Conservation (phyloP, 2,888 invertebrate species). For the Icerya purchasi region DNA sequence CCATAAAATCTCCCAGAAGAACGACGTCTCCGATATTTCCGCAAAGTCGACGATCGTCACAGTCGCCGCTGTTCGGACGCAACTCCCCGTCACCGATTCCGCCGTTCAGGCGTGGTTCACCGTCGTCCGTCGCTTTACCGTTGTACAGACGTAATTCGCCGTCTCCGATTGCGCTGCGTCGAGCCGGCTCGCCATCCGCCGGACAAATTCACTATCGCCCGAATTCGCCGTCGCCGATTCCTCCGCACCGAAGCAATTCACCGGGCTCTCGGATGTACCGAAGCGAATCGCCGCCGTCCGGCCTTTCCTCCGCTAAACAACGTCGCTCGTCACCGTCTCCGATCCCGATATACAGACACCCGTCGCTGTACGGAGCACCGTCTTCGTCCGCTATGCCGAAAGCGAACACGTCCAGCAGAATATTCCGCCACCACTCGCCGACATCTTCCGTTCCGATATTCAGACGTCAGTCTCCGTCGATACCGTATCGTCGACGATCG, state of each 20-base stretch:
- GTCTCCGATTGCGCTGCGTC: background rate
- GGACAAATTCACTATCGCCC: no score
- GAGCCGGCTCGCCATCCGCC: background rate
- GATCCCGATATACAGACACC: slow-evolving; percentile 16
- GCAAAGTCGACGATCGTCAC: slow-evolving; percentile 16
- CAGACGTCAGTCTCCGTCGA: slow-evolving; percentile 26
- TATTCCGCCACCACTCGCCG: slow-evolving; percentile 17
- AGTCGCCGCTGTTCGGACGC: slow-evolving; percentile 20
- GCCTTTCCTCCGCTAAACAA: no score
- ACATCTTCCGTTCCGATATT: slow-evolving; percentile 22
- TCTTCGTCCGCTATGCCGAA: slow-evolving; percentile 6
- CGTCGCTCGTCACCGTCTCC: slow-evolving; percentile 16
- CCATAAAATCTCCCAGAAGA: slow-evolving; percentile 13
- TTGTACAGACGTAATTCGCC: background rate
- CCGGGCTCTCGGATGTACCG: slow-evolving; percentile 15
- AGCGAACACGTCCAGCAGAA: slow-evolving; percentile 14
- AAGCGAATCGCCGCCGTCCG: slow-evolving; percentile 19
- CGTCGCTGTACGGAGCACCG: slow-evolving; percentile 12
- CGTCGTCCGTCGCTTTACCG: slow-evolving; percentile 11
- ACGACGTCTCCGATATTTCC: background rate
- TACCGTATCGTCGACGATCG: slow-evolving; percentile 47
- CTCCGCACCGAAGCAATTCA: slow-evolving; percentile 61
- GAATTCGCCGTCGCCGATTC: slow-evolving; percentile 23
- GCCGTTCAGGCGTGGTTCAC: background rate
- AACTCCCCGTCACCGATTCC: slow-evolving; percentile 4